Evolutionary conservation across 2,113 vertebrate species (phyloP).

Genomic region (Rhinopomastus cyanomelas): DNA sequence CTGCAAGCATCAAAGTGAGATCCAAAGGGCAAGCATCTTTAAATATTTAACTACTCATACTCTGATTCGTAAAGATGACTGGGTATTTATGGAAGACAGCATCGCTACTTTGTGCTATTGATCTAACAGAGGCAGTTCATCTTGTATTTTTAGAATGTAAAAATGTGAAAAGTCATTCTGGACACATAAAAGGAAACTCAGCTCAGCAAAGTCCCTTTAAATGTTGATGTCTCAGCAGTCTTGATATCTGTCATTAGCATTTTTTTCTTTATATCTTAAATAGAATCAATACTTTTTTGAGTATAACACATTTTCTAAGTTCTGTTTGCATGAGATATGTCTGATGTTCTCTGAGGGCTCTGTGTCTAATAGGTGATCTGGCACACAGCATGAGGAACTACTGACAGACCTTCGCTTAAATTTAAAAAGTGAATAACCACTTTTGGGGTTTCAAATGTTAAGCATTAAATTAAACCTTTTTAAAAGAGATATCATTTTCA

Average conservation of each 20-base stretch:
- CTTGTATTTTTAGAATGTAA: slow-evolving; percentile 23
- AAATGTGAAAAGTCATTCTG: background rate
- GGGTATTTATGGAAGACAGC: background rate
- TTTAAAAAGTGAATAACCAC: background rate
- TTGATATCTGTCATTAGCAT: background rate
- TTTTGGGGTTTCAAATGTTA: background rate
- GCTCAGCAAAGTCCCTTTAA: slow-evolving; percentile 3
- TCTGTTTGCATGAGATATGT: background rate
- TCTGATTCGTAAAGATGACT: slow-evolving; percentile 18
- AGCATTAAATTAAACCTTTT: background rate
- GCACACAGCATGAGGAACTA: background rate
- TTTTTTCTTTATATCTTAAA: slow-evolving; percentile 21
- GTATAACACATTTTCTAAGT: slow-evolving; percentile 11
- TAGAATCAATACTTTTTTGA: slow-evolving; percentile 28
- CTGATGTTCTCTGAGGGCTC: background rate
- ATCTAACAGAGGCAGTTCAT: slow-evolving; percentile 33
- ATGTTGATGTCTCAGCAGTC: slow-evolving; percentile 33
- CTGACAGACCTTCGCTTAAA: background rate
- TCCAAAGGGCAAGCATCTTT: slow-evolving; percentile 43
- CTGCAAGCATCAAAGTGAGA: slow-evolving; percentile 16
- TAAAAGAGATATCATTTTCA: background rate
- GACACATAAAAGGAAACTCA: slow-evolving; percentile 16
- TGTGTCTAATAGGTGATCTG: background rate
- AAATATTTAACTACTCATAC: slow-evolving; percentile 55
- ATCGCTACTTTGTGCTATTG: slow-evolving; percentile 6